Evolutionary conservation across 2,797 vertebrate genomes (phyloP).

Genomic region (Myotis daubentonii): DNA sequence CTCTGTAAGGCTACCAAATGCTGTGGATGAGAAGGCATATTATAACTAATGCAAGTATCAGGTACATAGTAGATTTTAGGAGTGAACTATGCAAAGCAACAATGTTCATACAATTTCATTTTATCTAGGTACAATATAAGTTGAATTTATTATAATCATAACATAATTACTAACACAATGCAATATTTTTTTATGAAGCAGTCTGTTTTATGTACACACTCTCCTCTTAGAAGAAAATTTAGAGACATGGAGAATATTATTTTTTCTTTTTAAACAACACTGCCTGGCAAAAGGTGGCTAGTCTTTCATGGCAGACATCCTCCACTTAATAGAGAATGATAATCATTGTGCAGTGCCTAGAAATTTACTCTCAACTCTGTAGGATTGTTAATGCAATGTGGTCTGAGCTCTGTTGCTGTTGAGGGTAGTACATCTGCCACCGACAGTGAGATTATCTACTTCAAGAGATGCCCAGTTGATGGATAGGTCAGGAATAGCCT

Average conservation of each 20-base stretch:
- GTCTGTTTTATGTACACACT: background rate
- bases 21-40: background rate
- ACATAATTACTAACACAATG: background rate
- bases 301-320: too few relatives aligned
- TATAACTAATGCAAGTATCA: background rate
- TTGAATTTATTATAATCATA: background rate
- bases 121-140: background rate
- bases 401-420: background rate
- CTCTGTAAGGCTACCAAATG: background rate
- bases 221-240: background rate
- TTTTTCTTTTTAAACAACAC: background rate
- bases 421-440: background rate
- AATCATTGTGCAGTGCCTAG: background rate
- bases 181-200: background rate
- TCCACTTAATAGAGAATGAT: background rate
- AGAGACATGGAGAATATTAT: background rate
- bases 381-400: background rate
- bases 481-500: background rate
- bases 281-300: background rate
- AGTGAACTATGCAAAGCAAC: background rate
- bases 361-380: background rate
- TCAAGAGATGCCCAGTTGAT: background rate
- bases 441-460: background rate
- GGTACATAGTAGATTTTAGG: too few relatives aligned
- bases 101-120: background rate